Percentiles rank a stretch among this genome's conserved stretches.
Evolutionary conservation across 2,113 vertebrate species (phyloP).

Genomic region (rabbit (Oryctolagus cuniculus)): DNA sequence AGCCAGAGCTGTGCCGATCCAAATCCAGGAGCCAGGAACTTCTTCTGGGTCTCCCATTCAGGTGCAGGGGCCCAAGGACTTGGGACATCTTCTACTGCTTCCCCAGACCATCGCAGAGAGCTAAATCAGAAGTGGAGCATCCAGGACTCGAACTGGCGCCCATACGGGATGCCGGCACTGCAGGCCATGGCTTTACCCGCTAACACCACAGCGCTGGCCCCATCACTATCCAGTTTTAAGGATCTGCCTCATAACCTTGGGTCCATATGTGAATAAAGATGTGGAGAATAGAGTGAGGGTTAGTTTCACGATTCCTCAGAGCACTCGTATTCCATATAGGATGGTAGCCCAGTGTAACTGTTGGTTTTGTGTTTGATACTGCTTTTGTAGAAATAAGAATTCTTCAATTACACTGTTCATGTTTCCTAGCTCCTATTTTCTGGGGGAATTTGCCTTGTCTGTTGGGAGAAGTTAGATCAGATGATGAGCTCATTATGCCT

Average conservation of each 20-base stretch:
- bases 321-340: not conserved
- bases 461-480: not conserved
- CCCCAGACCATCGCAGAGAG: too few species aligned
- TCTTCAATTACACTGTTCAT: conserved; percentile 78
- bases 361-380: not conserved
- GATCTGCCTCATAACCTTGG: not conserved
- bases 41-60: too few species aligned
- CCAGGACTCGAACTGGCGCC: too few species aligned
- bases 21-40: too few species aligned
- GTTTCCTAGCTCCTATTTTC: conserved; percentile 67
- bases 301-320: not conserved
- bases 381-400: conserved; percentile 27
- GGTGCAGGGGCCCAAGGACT: too few species aligned
- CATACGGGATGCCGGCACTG: too few species aligned
- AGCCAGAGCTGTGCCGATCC: too few species aligned
- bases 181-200: too few species aligned
- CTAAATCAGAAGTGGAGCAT: too few species aligned
- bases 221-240: not conserved
- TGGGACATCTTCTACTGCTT: too few species aligned
- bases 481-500: not conserved
- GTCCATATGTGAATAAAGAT: not conserved
- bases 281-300: not conserved
- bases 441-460: conserved; percentile 76
- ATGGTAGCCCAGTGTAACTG: not conserved
- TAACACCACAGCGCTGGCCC: too few species aligned